Percentiles rank a stretch among this genome's conserved stretches.
These are phyloP conservation scores for Tenthredo notha DNA, from an alignment of 2,888 invertebrate genomes.

Conservation along the genomic window DNA sequence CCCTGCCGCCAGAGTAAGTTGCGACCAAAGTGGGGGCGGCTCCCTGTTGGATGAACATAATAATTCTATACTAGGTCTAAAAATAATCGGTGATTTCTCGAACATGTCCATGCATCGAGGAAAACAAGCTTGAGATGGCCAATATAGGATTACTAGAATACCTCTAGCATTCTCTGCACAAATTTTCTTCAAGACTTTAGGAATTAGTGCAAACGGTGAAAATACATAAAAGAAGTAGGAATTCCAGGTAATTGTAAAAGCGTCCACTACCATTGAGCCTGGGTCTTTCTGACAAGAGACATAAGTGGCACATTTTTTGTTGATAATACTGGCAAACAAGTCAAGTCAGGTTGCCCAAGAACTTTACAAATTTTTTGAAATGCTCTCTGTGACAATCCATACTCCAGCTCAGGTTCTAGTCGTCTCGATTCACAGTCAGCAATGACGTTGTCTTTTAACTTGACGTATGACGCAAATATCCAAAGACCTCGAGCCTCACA, in stretches of 20 bases:
- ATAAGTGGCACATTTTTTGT: constrained; percentile 64
- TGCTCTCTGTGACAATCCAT: constrained; percentile 54
- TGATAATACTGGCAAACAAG: constrained; percentile 63
- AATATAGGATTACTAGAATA: constrained; percentile 66
- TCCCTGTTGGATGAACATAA: constrained; percentile 63
- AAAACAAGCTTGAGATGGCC: constrained; percentile 67
- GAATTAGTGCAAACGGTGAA: constrained; percentile 66
- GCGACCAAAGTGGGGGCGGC: constrained; percentile 60
- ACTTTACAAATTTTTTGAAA: constrained; percentile 29
- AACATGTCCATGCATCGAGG: constrained; percentile 61
- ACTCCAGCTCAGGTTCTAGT: constrained; percentile 57
- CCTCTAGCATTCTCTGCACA: constrained; percentile 64
- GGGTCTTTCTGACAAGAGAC: constrained; percentile 65
- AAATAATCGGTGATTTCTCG: constrained; percentile 56
- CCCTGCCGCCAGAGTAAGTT: constrained; percentile 66
- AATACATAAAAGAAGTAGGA: constrained; percentile 64
- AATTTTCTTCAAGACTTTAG: constrained; percentile 65
- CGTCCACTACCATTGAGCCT: constrained; percentile 61
- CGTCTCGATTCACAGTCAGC: constrained; percentile 4
- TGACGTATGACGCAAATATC: not conserved
- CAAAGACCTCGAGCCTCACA: not conserved
- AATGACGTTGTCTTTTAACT: not conserved
- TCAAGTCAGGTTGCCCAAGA: constrained; percentile 59
- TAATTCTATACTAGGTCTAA: constrained; percentile 61
- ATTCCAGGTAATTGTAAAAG: constrained; percentile 63